A percentile compares a stretch with the other conserved stretches of the same genome.
Evolutionary conservation across 1,140 invertebrate species (phyloP).

Genomic region (Neotoxoptera formosana): DNA sequence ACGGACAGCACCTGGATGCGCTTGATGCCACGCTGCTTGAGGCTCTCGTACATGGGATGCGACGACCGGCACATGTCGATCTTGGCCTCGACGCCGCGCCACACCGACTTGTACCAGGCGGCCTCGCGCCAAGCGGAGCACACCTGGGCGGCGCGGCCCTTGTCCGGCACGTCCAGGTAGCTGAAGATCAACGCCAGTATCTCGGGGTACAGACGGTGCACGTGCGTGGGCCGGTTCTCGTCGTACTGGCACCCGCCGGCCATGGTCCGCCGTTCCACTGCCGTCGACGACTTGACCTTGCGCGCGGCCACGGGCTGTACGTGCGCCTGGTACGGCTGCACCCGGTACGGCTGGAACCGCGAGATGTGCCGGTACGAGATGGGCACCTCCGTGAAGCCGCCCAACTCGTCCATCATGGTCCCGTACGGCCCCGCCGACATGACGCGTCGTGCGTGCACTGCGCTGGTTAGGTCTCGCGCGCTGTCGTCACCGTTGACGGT

Average conservation of each 20-base stretch:
- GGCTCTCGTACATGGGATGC: slow-evolving; percentile 65
- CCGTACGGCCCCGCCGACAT: slow-evolving; percentile 51
- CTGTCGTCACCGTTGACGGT: not conserved
- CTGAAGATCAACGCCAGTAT: slow-evolving; percentile 91
- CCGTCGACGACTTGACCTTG: slow-evolving; percentile 40
- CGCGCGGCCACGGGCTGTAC: slow-evolving; percentile 15
- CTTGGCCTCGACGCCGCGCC: slow-evolving; percentile 90
- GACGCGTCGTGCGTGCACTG: not conserved
- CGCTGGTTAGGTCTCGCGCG: not conserved
- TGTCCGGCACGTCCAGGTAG: slow-evolving; percentile 85
- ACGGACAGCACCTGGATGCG: slow-evolving; percentile 89
- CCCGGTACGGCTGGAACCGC: slow-evolving; percentile 47
- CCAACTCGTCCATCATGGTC: slow-evolving; percentile 49
- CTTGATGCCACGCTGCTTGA: slow-evolving; percentile 86
- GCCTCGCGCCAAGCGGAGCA: slow-evolving; percentile 90
- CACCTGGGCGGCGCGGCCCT: slow-evolving; percentile 86
- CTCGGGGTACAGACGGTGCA: slow-evolving; percentile 90
- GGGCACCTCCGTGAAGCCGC: slow-evolving; percentile 54
- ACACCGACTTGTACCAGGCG: slow-evolving; percentile 89
- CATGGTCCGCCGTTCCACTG: slow-evolving; percentile 31
- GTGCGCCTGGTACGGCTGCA: slow-evolving; percentile 49
- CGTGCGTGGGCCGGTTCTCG: slow-evolving; percentile 69
- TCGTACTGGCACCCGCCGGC: slow-evolving; percentile 46
- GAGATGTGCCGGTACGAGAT: slow-evolving; percentile 54
- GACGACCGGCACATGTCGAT: slow-evolving; percentile 84